Evolutionary conservation across 2,797 vertebrate species (phyloP).

Genomic region (Xenopus petersii): DNA sequence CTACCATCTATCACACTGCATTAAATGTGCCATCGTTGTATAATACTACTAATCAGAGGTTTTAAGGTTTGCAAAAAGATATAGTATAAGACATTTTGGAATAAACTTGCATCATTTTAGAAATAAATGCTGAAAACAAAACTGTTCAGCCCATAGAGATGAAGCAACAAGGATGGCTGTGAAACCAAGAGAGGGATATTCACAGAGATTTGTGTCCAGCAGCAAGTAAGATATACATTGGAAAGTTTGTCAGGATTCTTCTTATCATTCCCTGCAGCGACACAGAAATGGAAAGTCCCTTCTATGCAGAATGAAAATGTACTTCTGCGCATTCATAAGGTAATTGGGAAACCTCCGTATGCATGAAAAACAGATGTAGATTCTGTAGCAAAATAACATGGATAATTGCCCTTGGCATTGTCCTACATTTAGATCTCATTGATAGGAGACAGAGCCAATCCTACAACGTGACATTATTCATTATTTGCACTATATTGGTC

Average conservation of each 20-base stretch:
- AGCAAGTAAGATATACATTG: background rate
- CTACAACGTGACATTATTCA: background rate
- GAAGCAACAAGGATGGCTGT: background rate
- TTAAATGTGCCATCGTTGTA: too few species aligned
- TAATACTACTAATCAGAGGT: too few species aligned
- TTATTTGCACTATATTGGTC: background rate
- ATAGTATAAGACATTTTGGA: background rate
- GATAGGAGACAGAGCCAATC: background rate
- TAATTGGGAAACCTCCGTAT: background rate
- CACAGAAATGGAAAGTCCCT: slow-evolving; percentile 1
- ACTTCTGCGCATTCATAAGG: background rate
- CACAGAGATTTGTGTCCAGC: background rate
- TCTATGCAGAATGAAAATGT: background rate
- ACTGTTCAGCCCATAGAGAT: background rate
- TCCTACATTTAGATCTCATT: background rate
- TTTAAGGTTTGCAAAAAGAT: too few species aligned
- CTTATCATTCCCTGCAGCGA: background rate
- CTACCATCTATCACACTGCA: too few species aligned
- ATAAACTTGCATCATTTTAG: background rate
- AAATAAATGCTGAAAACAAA: background rate
- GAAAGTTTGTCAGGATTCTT: background rate
- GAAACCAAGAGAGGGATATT: background rate
- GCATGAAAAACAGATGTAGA: slow-evolving; percentile 2
- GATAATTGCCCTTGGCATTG: background rate
- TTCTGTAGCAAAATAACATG: background rate